Percentiles rank a stretch among this genome's conserved stretches.
phyloP scores from a whole-genome alignment of 2,888 invertebrate genomes.

The Epinotia nisella region DNA sequence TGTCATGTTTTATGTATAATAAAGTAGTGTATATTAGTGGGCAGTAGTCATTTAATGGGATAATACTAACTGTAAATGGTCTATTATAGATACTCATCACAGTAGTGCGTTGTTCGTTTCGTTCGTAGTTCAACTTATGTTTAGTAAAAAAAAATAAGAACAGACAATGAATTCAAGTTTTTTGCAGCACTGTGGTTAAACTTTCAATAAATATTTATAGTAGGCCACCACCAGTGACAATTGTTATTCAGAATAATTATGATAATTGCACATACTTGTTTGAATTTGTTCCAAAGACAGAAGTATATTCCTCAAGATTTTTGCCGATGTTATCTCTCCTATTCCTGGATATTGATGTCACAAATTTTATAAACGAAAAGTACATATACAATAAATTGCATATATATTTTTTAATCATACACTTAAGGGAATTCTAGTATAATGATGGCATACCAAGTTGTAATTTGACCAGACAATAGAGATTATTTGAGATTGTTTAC shows the following conservation, averaged over 20 bases:
- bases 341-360: constrained; percentile 76
- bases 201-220: constrained; percentile 68
- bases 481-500: background rate
- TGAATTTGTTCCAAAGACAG: constrained; percentile 74
- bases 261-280: constrained; percentile 77
- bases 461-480: background rate
- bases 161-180: constrained; percentile 23
- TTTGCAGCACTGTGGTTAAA: constrained; percentile 23
- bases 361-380: constrained; percentile 36
- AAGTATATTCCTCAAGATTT: constrained; percentile 76
- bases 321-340: constrained; percentile 78
- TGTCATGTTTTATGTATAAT: no score
- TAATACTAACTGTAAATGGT: constrained; percentile 35
- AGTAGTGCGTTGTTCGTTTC: no score
- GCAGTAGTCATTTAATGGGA: background rate
- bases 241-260: constrained; percentile 57
- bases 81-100: constrained; percentile 61
- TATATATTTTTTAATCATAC: background rate
- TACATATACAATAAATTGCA: background rate
- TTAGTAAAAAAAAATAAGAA: constrained; percentile 25
- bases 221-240: constrained; percentile 53
- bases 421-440: background rate
- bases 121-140: no score
- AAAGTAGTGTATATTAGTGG: background rate
- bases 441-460: background rate